Conservation (phyloP, 2,797 vertebrate species). For the Takifugu rubripes region DNA sequence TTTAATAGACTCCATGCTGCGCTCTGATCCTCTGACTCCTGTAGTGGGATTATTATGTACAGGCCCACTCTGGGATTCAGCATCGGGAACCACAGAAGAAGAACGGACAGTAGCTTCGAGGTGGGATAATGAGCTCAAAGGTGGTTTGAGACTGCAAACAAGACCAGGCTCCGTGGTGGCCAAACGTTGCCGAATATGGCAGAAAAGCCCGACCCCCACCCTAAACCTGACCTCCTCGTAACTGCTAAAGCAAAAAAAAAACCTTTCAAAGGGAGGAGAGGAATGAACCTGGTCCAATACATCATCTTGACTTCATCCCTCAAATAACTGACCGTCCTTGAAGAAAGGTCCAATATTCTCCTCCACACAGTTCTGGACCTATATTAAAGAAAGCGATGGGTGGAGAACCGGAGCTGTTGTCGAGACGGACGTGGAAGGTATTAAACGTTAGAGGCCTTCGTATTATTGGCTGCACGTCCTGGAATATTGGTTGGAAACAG, state of each 20-base stretch:
- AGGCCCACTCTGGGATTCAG: too few relatives aligned
- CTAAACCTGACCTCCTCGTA: too few relatives aligned
- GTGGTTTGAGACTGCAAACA: background rate
- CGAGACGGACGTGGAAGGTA: slow-evolving; percentile 3
- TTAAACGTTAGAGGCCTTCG: background rate
- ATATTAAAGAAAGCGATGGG: slow-evolving; percentile 8
- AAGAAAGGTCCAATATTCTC: slow-evolving; percentile 23
- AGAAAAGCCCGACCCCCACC: too few relatives aligned
- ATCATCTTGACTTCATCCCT: slow-evolving; percentile 22
- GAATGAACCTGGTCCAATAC: slow-evolving; percentile 20
- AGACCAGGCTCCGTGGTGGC: too few relatives aligned
- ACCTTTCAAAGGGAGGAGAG: slow-evolving; percentile 4
- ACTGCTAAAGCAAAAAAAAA: too few relatives aligned
- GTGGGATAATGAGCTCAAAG: background rate
- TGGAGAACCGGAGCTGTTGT: slow-evolving; percentile 7
- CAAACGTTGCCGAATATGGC: too few relatives aligned
- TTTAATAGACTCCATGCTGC: slow-evolving; percentile 3
- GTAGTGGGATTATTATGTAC: background rate
- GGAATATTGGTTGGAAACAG: background rate
- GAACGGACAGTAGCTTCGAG: background rate
- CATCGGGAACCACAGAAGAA: slow-evolving; percentile 10
- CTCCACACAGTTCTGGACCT: slow-evolving; percentile 9
- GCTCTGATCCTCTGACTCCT: background rate
- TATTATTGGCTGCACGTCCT: background rate
- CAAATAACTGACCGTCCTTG: slow-evolving; percentile 22